Conservation (phyloP, 2,888 invertebrate genomes). For the Netelia melanura region DNA sequence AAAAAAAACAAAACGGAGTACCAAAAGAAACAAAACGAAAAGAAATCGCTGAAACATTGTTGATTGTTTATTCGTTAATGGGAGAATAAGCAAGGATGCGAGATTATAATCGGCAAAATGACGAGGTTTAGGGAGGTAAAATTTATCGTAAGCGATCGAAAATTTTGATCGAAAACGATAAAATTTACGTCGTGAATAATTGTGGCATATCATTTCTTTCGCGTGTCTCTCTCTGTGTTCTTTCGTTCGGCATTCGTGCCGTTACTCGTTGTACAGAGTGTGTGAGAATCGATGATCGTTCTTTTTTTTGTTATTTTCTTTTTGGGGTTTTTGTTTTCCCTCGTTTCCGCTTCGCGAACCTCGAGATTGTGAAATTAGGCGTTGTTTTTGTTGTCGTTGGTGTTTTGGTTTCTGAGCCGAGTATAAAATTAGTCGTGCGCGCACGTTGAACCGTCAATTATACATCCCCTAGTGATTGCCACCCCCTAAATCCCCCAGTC, state of each 20-base stretch:
- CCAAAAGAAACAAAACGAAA: background rate
- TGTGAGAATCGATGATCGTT: background rate
- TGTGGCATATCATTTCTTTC: conserved; percentile 60
- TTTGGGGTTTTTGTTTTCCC: background rate
- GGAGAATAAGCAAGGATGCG: conserved; percentile 16
- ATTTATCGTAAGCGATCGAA: background rate
- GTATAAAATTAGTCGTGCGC: conserved; percentile 50
- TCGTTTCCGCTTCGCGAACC: background rate
- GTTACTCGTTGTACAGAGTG: conserved; percentile 33
- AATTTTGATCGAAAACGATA: background rate
- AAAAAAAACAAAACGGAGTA: background rate
- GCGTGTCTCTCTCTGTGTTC: background rate
- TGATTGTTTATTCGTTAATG: conserved; percentile 22
- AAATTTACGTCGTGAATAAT: conserved; percentile 44
- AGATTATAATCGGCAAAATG: conserved; percentile 8
- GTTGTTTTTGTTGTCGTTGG: background rate
- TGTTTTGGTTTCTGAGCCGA: conserved; percentile 8
- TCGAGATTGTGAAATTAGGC: background rate
- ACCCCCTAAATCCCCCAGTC: background rate
- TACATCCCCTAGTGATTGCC: background rate
- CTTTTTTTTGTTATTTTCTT: background rate
- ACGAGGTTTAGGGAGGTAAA: background rate
- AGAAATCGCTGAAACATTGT: conserved; percentile 10
- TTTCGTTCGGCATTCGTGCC: background rate
- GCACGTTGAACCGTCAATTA: conserved; percentile 65